These are phyloP conservation scores for Orientallactaga sibirica DNA, from an alignment of 2,797 vertebrate genomes.

Conservation along the genomic window DNA sequence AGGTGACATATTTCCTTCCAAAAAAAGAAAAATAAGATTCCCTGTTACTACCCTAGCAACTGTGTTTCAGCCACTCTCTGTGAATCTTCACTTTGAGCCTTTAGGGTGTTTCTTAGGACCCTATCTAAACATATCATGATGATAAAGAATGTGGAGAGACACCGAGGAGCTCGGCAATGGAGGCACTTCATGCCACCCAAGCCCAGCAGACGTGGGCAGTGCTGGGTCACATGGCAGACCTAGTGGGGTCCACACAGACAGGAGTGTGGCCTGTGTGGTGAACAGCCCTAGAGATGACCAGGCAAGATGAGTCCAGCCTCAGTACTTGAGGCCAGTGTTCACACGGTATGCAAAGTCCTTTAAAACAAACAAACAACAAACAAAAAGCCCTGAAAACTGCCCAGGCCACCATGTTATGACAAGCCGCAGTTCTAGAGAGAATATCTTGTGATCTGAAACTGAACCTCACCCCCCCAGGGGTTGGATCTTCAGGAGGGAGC, in stretches of 20 bases:
- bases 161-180: not conserved
- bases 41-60: not conserved
- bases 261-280: not conserved
- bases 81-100: not conserved
- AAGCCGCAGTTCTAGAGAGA: not conserved
- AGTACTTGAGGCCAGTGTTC: not conserved
- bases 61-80: not conserved
- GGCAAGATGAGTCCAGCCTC: not conserved
- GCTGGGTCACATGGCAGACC: not conserved
- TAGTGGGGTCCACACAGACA: not conserved
- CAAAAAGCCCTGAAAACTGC: not conserved
- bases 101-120: not conserved
- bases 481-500: not conserved
- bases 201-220: not conserved
- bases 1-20: not conserved
- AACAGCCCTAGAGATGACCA: not conserved
- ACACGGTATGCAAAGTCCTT: not conserved
- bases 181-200: not conserved
- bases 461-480: not conserved
- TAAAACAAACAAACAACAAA: no score
- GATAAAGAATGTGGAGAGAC: not conserved
- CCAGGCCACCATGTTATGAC: not conserved
- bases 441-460: not conserved
- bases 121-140: not conserved
- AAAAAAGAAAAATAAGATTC: not conserved